phyloP scores from a whole-genome alignment of 2,797 vertebrate genomes.

The Okamejei kenojei region DNA sequence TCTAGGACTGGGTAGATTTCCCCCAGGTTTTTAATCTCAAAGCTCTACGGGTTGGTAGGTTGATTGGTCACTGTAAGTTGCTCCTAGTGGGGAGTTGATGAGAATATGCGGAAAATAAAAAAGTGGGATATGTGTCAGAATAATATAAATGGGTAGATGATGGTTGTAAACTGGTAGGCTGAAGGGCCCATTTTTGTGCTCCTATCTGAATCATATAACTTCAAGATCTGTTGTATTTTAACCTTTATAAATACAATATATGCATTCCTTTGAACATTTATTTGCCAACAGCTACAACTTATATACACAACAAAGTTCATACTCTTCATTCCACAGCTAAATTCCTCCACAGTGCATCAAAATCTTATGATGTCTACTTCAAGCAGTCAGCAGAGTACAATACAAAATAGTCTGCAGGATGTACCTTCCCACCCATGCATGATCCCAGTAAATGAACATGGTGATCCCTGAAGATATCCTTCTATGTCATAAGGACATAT shows the following conservation, averaged over 20 bases:
- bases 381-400: conserved; percentile 6
- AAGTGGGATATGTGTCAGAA: no score
- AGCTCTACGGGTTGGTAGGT: no score
- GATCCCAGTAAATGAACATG: neutral
- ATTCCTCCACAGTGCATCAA: neutral
- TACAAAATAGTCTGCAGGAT: neutral
- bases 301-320: neutral
- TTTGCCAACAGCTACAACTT: conserved; percentile 28
- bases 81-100: no score
- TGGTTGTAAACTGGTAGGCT: no score
- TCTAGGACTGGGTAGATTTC: no score
- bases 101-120: no score
- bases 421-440: neutral
- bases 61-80: no score
- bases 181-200: no score
- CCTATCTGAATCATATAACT: neutral
- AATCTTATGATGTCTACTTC: neutral
- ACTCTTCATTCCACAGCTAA: conserved; percentile 14
- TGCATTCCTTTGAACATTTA: conserved; percentile 5
- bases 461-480: neutral
- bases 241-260: conserved; percentile 5
- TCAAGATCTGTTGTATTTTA: neutral
- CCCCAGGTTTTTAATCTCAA: no score
- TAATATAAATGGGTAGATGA: no score
- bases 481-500: no score